Evolutionary conservation across 2,888 invertebrate genomes (phyloP).

Genomic region (Cenopis cana): DNA sequence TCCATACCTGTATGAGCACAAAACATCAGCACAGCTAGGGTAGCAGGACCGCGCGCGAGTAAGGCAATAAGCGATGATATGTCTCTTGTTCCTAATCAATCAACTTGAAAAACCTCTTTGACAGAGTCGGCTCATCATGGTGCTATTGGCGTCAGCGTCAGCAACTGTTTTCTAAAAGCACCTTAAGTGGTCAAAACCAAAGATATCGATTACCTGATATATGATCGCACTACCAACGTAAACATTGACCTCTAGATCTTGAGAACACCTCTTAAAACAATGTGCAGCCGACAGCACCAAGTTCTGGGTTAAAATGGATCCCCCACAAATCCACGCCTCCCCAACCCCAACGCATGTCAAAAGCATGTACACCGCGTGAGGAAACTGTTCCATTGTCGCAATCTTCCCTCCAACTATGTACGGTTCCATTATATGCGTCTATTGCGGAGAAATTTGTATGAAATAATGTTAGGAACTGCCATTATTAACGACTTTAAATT

Average conservation of each 20-base stretch:
- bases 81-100: no score
- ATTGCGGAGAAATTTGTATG: background rate
- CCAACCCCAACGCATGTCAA: background rate
- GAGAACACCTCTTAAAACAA: background rate
- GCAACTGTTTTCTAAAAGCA: no score
- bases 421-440: background rate
- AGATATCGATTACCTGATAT: background rate
- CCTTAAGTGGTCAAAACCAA: background rate
- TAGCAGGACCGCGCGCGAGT: no score
- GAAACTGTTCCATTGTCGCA: constrained; percentile 10
- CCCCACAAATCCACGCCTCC: constrained; percentile 3
- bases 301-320: constrained; percentile 15
- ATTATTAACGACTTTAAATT: background rate
- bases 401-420: constrained; percentile 6
- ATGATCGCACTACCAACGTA: background rate
- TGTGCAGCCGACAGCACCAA: constrained; percentile 19
- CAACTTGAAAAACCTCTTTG: no score
- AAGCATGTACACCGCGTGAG: constrained; percentile 11
- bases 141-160: no score
- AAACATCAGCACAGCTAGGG: no score
- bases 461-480: background rate
- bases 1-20: no score
- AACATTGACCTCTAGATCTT: constrained; percentile 1
- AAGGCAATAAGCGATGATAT: no score
- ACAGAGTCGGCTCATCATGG: no score